Evolutionary conservation across 2,797 vertebrate species (phyloP).

Genomic region (Babyrousa celebensis): DNA sequence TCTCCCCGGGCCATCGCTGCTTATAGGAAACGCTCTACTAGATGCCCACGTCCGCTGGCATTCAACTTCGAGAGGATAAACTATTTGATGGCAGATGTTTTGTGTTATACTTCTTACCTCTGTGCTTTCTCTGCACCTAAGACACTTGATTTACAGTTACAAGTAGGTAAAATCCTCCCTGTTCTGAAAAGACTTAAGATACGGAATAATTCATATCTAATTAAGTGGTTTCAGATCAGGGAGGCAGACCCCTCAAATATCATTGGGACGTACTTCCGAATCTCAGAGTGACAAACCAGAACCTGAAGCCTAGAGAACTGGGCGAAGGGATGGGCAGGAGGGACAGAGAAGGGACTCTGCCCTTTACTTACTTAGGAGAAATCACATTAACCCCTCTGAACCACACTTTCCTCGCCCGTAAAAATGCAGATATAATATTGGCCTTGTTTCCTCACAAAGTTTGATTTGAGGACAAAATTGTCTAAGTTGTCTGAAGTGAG

Average conservation of each 20-base stretch:
- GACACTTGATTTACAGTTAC: background rate
- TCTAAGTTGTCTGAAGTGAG: background rate
- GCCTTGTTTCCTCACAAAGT: constrained; percentile 11
- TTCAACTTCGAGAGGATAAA: background rate
- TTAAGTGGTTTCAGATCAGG: constrained; percentile 29
- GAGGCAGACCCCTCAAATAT: background rate
- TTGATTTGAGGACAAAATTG: constrained; percentile 50
- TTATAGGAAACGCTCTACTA: background rate
- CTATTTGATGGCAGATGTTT: background rate
- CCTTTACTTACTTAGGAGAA: background rate
- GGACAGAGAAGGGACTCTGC: background rate
- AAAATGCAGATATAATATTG: background rate
- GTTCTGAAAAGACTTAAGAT: constrained; percentile 12
- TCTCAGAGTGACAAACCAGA: constrained; percentile 22
- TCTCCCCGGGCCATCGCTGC: background rate
- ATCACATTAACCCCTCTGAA: background rate
- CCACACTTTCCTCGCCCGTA: background rate
- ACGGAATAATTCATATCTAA: constrained; percentile 49
- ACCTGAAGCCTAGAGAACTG: background rate
- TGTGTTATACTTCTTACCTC: background rate
- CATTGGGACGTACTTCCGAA: background rate
- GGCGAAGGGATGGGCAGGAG: background rate
- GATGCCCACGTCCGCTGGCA: background rate
- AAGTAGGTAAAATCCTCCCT: constrained; percentile 47
- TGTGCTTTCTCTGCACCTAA: background rate